Conservation (phyloP, 2,113 vertebrate genomes). For the Malurus melanocephalus region DNA sequence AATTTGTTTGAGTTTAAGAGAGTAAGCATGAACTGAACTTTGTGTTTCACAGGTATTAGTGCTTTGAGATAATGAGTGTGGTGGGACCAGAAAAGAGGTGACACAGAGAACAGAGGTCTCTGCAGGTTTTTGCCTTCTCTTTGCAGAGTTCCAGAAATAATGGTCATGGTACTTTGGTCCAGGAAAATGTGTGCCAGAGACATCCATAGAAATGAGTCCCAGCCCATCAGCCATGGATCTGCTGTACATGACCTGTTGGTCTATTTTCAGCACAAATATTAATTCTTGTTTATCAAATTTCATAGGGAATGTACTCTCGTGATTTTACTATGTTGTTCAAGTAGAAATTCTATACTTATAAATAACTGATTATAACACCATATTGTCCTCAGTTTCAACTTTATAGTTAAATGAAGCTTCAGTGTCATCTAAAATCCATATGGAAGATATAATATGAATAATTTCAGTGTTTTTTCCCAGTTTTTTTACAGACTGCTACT, state of each 20-base stretch:
- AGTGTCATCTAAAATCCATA: not conserved
- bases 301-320: not conserved
- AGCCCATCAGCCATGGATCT: not conserved
- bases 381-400: not conserved
- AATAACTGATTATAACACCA: not conserved
- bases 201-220: not conserved
- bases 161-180: not conserved
- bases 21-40: not conserved
- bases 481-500: not conserved
- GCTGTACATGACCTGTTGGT: not conserved
- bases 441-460: not conserved
- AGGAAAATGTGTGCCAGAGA: not conserved
- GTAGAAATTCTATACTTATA: not conserved
- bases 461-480: not conserved
- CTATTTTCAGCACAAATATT: not conserved
- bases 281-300: not conserved
- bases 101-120: not conserved
- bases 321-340: not conserved
- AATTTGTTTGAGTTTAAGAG: not conserved
- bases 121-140: not conserved
- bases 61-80: not conserved
- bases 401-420: not conserved
- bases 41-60: not conserved
- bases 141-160: not conserved
- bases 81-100: not conserved